A percentile compares a stretch with the other conserved stretches of the same genome.
Evolutionary conservation across 2,888 invertebrate genomes (phyloP).

Genomic region (Drosophila glabriapex): DNA sequence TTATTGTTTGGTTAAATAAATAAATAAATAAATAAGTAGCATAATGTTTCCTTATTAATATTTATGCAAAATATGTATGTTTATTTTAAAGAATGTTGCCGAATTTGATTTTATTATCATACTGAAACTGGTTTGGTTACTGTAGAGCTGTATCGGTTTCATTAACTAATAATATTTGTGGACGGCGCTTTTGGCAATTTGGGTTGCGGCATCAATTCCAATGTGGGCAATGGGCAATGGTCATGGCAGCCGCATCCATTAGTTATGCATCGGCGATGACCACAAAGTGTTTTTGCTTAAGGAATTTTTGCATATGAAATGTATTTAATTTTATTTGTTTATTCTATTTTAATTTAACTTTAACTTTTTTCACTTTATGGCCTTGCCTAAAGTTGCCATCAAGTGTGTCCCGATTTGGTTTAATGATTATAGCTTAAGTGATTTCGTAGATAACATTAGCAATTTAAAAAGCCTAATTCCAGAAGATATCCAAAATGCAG

Average conservation of each 20-base stretch:
- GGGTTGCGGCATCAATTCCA: background rate
- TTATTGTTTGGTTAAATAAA: slow-evolving; percentile 12
- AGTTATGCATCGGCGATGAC: slow-evolving; percentile 57
- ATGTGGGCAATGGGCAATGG: background rate
- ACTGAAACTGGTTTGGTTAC: slow-evolving; percentile 64
- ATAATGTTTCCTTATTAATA: slow-evolving; percentile 41
- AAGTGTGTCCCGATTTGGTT: slow-evolving; percentile 24
- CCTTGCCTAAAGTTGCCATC: slow-evolving; percentile 17
- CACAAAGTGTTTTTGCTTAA: slow-evolving; percentile 42
- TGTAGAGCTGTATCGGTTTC: slow-evolving; percentile 44
- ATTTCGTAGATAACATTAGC: slow-evolving; percentile 5
- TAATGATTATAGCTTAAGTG: slow-evolving; percentile 18
- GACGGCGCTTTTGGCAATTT: slow-evolving; percentile 19
- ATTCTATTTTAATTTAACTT: background rate
- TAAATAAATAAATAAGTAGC: too few relatives aligned
- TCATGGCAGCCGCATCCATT: slow-evolving; percentile 39
- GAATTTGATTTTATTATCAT: slow-evolving; percentile 67
- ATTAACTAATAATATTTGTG: slow-evolving; percentile 48
- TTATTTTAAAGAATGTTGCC: slow-evolving; percentile 62
- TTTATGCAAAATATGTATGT: slow-evolving; percentile 68
- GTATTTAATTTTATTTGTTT: slow-evolving; percentile 3
- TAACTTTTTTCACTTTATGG: slow-evolving; percentile 30
- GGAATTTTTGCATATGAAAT: slow-evolving; percentile 20
- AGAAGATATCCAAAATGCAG: slow-evolving; percentile 3
- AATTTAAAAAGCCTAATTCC: slow-evolving; percentile 13